Evolutionary conservation across 2,113 vertebrate genomes (phyloP), one percentile per base, ranked within the genome.

Genomic region (cattle (Bos taurus)): DNA sequence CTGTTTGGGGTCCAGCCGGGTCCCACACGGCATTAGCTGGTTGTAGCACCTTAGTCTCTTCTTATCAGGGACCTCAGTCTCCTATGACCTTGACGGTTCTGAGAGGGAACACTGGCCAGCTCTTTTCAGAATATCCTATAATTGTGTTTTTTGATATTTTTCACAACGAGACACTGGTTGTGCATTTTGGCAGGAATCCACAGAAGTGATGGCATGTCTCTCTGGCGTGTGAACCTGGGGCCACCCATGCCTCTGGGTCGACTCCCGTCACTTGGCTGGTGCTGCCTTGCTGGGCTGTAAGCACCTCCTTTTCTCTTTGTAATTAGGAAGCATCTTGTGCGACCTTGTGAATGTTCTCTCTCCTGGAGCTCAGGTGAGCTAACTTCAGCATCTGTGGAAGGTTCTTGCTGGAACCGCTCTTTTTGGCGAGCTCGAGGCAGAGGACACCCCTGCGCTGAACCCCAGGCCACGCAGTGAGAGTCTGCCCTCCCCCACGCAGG

Each of bases 371-470:
- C 43, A 19, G 40, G 62, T 4, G 17, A 15, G 40, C 40, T 71
- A 28, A 40, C 48, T 77, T 59, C 57, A 50, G 46, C 67, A 36
- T 60, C 64, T 33, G 1, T 56, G 25, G 30, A 15, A 14, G 30
- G 23, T 50, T 59, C 52, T 77, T 28, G 52, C 16, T 25, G 2
- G 21, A 59, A 9, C 15, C 1, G 3, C 52, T 81, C 78, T 19
- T 17, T 11, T 12, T 28, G 43, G 14, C 0, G 0, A 5, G 21
- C 46, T 15, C 4, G 15, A 86, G 78, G 78, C 78, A n/a, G 30
- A 21, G 48, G 0, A 4, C 6, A 30, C 21, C 14, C 17, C 40
- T 28, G 6, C 21, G 0, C 14, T 25, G 25, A 19, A 10, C 3
- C 62, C 46, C 43, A 30, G 64, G 36, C 12, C 46, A 6, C 5